Base-by-base conservation (phyloP, 2,797 vertebrate genomes). In the Eleutherodactylus coqui region DNA sequence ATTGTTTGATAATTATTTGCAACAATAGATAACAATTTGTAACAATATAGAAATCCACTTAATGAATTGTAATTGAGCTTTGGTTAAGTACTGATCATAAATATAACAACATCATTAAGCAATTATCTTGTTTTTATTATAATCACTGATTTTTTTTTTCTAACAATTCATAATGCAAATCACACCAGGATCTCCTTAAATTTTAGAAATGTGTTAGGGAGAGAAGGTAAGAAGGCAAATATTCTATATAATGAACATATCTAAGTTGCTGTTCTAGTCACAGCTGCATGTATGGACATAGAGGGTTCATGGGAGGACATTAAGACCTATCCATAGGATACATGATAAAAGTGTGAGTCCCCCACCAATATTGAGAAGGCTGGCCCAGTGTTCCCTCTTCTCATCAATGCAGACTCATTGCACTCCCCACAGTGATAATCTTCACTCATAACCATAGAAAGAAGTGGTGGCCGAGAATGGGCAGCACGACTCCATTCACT, bases 81-180 rank as follows among this genome's bases (percentile, higher is more conserved):
- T 45, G 67, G 70, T 73, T 73, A 24, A 73, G 70, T 2, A 9
- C 38, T 38, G 41, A 45, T 73, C 21, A n/a, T 73, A 73, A 73
- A 73, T 45, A 73, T 45, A 73, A 73, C 70, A 73, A 45, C 70
- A 73, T n/a, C 43, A 73, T 73, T 73, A 73, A 73, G 70, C 41
- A 73, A 73, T 73, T 73, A 73, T 73, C 70, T 73, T 73, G 70
- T 73, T 73, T 70, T 73, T 73, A 73, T 45, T 73, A 41, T 73
- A 73, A 45, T 73, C 24, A n/a, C 38, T 2, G 24, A 45, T 69
- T 67, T 67, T 34, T 64, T 62, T 64, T n/a, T 10, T 45, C 7
- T 43, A 41, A 41, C 38, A 43, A 3, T 73, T 45, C 0, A 10
- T 7, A 73, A 73, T 27, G 36, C 62, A 67, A 67, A 67, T 67